phyloP scores from a whole-genome alignment of 2,113 vertebrate genomes.

The Chitala chitala region DNA sequence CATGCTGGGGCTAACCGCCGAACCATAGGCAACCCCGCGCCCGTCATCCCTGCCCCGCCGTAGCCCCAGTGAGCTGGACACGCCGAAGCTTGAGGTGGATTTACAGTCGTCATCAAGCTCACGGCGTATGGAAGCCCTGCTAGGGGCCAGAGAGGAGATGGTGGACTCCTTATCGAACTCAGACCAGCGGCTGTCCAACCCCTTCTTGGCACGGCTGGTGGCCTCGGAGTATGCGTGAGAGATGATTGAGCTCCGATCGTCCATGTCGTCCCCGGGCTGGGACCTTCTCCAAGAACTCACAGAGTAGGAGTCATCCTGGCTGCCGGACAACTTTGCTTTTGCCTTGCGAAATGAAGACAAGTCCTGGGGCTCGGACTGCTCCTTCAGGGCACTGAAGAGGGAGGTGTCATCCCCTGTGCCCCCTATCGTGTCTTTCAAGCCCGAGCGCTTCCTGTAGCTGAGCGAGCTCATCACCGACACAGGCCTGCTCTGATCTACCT shows the following conservation, averaged over 20 bases:
- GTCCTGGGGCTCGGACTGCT: slow-evolving; percentile 68
- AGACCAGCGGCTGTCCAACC: slow-evolving; percentile 75
- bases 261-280: slow-evolving; percentile 43
- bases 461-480: slow-evolving; percentile 81
- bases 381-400: slow-evolving; percentile 73
- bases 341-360: slow-evolving; percentile 61
- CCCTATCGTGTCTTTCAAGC: slow-evolving; percentile 75
- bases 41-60: slow-evolving; percentile 58
- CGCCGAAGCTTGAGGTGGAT: slow-evolving; percentile 68
- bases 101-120: slow-evolving; percentile 60
- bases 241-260: slow-evolving; percentile 61
- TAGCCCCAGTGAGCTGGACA: slow-evolving; percentile 62
- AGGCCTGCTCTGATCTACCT: slow-evolving; percentile 66
- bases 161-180: slow-evolving; percentile 71
- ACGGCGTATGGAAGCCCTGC: slow-evolving; percentile 65
- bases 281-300: slow-evolving; percentile 50
- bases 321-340: slow-evolving; percentile 54
- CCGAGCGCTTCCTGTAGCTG: slow-evolving; percentile 83
- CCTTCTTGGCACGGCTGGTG: slow-evolving; percentile 60
- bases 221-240: slow-evolving; percentile 71
- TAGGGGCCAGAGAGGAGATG: slow-evolving; percentile 59
- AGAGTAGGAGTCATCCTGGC: slow-evolving; percentile 48
- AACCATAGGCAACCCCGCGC: slow-evolving; percentile 33
- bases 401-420: slow-evolving; percentile 70
- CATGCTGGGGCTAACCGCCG: slow-evolving; percentile 57